Conservation (phyloP, 2,113 vertebrate species). For the Tor tambroides region DNA sequence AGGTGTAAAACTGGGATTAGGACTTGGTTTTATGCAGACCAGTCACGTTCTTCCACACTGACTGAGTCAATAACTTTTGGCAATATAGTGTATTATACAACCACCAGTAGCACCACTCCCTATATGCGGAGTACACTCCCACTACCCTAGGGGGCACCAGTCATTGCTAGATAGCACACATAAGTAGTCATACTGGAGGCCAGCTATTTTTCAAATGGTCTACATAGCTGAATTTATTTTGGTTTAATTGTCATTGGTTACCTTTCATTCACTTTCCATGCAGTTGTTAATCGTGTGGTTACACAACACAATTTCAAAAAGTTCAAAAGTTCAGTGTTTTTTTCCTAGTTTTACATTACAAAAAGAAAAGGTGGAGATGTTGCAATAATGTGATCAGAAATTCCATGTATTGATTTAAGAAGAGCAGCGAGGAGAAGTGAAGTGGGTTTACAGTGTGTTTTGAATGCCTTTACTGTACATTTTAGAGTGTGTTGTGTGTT, state of each 20-base stretch:
- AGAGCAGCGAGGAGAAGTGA: neutral
- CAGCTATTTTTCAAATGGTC: neutral
- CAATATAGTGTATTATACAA: too few species aligned
- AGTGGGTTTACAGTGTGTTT: neutral
- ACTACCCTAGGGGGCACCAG: neutral
- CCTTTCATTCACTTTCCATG: too few species aligned
- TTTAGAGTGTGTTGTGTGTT: neutral
- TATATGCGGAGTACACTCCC: neutral
- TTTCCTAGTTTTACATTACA: neutral
- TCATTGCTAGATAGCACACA: neutral
- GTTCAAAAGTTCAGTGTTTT: neutral
- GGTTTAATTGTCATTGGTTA: too few species aligned
- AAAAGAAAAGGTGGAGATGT: neutral
- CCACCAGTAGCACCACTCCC: neutral
- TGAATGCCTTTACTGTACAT: neutral
- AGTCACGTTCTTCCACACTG: too few species aligned
- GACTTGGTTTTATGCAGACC: too few species aligned
- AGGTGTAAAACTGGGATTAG: too few species aligned
- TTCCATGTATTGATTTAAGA: neutral
- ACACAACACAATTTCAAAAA: neutral
- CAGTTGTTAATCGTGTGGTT: neutral
- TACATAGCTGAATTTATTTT: neutral
- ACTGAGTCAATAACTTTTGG: too few species aligned
- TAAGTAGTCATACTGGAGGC: neutral
- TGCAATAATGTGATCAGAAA: neutral